Base-by-base conservation (phyloP, 2,797 vertebrate species). In the Brachymystax lenok region DNA sequence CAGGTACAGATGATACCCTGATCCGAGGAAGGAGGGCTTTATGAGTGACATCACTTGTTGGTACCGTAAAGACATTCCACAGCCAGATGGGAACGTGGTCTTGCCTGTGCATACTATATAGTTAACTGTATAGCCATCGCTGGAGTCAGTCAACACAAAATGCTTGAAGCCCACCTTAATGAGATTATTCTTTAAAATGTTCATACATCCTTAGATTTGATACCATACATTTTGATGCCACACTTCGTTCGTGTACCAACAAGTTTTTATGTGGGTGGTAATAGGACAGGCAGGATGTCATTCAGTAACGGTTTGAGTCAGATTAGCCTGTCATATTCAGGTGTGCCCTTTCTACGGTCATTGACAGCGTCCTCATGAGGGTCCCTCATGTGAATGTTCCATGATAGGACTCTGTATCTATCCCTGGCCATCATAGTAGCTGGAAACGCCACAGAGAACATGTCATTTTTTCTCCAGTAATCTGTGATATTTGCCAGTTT, bases 171-270 rank as follows among this genome's bases (percentile, higher is more conserved):
- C 59, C 50, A 51, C 24, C 17, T 59, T 69, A 21, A 19, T 76
- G 0, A 66, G 74, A 3, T 76, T 76, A 0, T n/a, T 21, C 52
- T 66, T 74, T 5, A 74, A 74, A 24, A 16, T 81, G 72, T 24
- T 67, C 75, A 2, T 52, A 77, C 35, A 75, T 33, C 2, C 40
- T 35, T 35, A 5, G 33, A 46, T 52, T 28, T 24, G n/a, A 63
- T 8, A 54, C 54, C 33, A 35, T 35, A 35, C 33, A 35, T 21
- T 78, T 78, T 3, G 46, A 69, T 3, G 69, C 76, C 17, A 78
- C 72, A 73, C 74, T 80, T 10, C 73, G 73, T 64, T 83, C 66
- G 76, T 83, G 76, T 17, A 80, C 6, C 2, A 72, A 19, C 33
- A 82, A 13, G 54, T 80, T 5, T 5, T 70, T 50, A 5, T 24